phyloP scores from a whole-genome alignment of 2,888 invertebrate species.

The Apeira syringaria region DNA sequence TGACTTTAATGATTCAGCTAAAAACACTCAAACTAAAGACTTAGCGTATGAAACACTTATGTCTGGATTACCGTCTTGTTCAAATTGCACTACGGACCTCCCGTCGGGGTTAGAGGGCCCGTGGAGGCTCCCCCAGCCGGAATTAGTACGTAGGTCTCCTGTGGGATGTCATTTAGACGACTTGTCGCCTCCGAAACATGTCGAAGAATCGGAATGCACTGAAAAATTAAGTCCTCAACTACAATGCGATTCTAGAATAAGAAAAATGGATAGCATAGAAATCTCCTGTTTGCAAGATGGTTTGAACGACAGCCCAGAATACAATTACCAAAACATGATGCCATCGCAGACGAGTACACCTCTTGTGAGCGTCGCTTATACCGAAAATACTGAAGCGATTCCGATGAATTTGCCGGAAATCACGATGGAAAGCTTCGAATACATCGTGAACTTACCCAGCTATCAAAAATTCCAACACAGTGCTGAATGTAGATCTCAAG shows the following conservation, averaged over 20 bases:
- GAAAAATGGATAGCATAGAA: slow-evolving; percentile 72
- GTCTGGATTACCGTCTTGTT: slow-evolving; percentile 66
- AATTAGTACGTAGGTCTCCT: slow-evolving; percentile 63
- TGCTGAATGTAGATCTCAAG: slow-evolving; percentile 63
- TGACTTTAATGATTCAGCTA: slow-evolving; percentile 62
- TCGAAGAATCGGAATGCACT: slow-evolving; percentile 29
- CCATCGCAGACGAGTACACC: slow-evolving; percentile 71
- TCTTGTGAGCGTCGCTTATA: slow-evolving; percentile 36
- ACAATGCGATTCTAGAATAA: slow-evolving; percentile 46
- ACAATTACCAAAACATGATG: slow-evolving; percentile 53
- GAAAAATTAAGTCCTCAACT: slow-evolving; percentile 49
- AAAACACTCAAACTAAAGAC: slow-evolving; percentile 66
- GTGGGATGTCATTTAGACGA: slow-evolving; percentile 41
- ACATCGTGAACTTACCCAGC: slow-evolving; percentile 43
- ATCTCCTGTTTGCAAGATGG: slow-evolving; percentile 61
- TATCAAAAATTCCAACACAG: slow-evolving; percentile 60
- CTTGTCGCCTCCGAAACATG: slow-evolving; percentile 47
- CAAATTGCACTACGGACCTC: slow-evolving; percentile 67
- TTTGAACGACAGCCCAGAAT: slow-evolving; percentile 50
- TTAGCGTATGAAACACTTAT: slow-evolving; percentile 67
- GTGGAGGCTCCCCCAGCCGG: slow-evolving; percentile 65
- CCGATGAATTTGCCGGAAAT: slow-evolving; percentile 48
- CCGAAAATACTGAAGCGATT: slow-evolving; percentile 42
- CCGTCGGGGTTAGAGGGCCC: slow-evolving; percentile 55
- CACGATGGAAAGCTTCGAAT: slow-evolving; percentile 36